Percentiles rank a stretch among this genome's conserved stretches.
phyloP scores from a whole-genome alignment of 92 coral and sea anemone species.

The Porites rus region DNA sequence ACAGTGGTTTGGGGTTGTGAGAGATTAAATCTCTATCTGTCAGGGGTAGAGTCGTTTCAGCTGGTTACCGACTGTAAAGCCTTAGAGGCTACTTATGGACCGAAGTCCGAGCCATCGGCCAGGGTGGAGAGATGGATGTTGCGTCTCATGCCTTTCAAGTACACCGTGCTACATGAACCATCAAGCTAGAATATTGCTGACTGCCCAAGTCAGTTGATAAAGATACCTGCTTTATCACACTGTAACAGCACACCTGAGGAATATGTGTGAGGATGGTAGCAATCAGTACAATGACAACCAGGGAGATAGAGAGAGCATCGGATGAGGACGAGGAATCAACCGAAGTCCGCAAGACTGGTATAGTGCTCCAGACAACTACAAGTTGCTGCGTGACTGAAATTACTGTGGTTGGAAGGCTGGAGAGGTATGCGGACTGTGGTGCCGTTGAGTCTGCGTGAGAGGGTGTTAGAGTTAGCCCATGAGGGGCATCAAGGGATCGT shows the following conservation, averaged over 20 bases:
- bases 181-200: slow-evolving; percentile 25
- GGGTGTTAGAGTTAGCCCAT: slow-evolving; percentile 35
- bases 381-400: background rate
- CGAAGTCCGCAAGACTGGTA: slow-evolving; percentile 8
- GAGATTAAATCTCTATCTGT: slow-evolving; percentile 4
- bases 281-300: slow-evolving; percentile 39
- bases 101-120: slow-evolving; percentile 17
- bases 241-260: background rate
- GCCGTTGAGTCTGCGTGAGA: slow-evolving; percentile 21
- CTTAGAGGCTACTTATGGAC: background rate
- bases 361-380: slow-evolving; percentile 3
- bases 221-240: background rate
- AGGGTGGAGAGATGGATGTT: slow-evolving; percentile 38
- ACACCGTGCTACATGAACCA: background rate
- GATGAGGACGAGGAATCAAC: slow-evolving; percentile 32
- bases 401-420: slow-evolving; percentile 30
- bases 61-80: slow-evolving; percentile 1
- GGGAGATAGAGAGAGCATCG: slow-evolving; percentile 45
- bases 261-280: slow-evolving; percentile 36
- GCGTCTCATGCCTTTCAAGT: slow-evolving; percentile 13
- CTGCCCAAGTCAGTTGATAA: slow-evolving; percentile 17
- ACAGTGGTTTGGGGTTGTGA: slow-evolving; percentile 7
- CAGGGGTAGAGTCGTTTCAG: slow-evolving; percentile 15
- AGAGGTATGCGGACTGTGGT: slow-evolving; percentile 6
- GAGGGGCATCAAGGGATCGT: slow-evolving; percentile 52